Conservation (phyloP, 2,797 vertebrate genomes). For the Emydoidea blandingii region DNA sequence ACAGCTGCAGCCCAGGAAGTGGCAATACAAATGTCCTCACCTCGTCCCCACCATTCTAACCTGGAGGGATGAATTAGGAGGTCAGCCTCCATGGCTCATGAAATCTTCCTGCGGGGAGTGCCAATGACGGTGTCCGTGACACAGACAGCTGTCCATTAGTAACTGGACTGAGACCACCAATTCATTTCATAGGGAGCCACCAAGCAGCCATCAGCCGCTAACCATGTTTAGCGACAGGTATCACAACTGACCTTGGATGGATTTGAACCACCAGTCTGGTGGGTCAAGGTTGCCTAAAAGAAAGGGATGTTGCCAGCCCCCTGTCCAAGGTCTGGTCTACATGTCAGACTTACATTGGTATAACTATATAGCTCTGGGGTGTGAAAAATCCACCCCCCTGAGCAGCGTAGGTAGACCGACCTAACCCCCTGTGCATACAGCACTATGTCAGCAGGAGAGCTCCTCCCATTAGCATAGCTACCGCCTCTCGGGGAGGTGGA, state of each 20-base stretch:
- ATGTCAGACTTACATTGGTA: not conserved
- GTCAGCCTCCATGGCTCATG: not conserved
- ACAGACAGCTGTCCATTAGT: not conserved
- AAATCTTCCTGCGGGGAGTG: not conserved
- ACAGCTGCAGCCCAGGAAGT: not conserved
- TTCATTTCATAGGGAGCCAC: not conserved
- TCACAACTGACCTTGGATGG: not conserved
- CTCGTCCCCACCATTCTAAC: no score
- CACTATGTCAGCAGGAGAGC: not conserved
- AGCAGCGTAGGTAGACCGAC: not conserved
- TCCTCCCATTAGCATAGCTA: not conserved
- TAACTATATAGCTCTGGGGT: not conserved
- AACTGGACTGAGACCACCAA: not conserved
- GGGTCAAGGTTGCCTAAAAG: not conserved
- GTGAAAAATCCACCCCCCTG: not conserved
- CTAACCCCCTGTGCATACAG: not conserved
- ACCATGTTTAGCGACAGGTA: not conserved
- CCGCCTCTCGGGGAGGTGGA: not conserved
- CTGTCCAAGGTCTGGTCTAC: fast-evolving
- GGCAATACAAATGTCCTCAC: not conserved
- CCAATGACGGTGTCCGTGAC: not conserved
- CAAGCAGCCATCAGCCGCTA: not conserved
- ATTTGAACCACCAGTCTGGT: fast-evolving
- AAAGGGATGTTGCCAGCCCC: not conserved
- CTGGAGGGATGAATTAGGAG: not conserved